These are phyloP conservation scores for Osmerus mordax DNA, from an alignment of 2,113 vertebrate genomes.

Conservation along the genomic window DNA sequence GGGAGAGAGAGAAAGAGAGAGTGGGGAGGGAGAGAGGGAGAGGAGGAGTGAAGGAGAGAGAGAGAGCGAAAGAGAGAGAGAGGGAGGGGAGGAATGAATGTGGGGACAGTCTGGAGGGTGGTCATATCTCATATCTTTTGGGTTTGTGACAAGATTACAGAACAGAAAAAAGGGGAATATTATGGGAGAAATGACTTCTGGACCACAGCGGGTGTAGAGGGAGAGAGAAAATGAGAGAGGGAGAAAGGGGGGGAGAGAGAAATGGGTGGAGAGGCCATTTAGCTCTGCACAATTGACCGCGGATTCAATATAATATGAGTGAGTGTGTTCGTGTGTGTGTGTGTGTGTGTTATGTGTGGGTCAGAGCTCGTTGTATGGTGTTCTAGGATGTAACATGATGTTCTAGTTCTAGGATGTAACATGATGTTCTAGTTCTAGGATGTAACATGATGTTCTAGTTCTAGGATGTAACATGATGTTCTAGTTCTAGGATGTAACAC, in stretches of 20 bases:
- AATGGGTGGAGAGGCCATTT: conserved; percentile 39
- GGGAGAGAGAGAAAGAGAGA: conserved; percentile 2
- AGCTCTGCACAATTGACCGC: conserved; percentile 21
- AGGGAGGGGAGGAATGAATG: conserved; percentile 43
- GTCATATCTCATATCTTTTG: conserved; percentile 64
- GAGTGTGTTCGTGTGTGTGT: conserved; percentile 3
- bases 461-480: no score
- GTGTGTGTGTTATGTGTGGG: no score
- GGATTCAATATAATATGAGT: conserved; percentile 30
- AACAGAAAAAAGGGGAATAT: conserved; percentile 46
- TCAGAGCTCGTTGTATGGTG: neutral
- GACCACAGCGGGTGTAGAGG: conserved; percentile 35
- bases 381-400: neutral
- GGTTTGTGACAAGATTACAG: conserved; percentile 60
- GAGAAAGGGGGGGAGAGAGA: conserved; percentile 32
- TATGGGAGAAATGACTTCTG: no score
- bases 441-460: no score
- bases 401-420: no score
- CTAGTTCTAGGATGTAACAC: no score
- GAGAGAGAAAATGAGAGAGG: conserved; percentile 20
- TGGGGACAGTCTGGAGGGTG: conserved; percentile 37
- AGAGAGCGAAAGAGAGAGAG: no score
- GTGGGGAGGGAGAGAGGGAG: no score
- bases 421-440: no score
- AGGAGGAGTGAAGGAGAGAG: no score